These are phyloP conservation scores for Macrotis lagotis DNA, from an alignment of 2,113 vertebrate species.

Conservation along the genomic window DNA sequence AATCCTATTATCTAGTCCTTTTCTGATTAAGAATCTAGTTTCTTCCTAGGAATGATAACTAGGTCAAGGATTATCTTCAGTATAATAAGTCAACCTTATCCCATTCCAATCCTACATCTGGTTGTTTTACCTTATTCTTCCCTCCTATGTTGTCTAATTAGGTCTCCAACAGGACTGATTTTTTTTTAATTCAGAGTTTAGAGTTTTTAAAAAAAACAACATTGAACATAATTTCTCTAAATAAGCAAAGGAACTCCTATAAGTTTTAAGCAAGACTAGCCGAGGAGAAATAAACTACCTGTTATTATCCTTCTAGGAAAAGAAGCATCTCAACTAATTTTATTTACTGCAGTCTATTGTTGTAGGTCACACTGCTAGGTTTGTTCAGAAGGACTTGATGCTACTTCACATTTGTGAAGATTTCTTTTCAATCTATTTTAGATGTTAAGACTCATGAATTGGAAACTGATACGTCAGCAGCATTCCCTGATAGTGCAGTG, in stretches of 20 bases:
- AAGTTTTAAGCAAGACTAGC: neutral
- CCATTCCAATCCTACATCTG: conserved; percentile 9
- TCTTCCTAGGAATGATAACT: neutral
- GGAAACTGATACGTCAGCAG: neutral
- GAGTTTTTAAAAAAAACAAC: conserved; percentile 16
- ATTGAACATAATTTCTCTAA: neutral
- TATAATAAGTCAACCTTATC: conserved; percentile 11
- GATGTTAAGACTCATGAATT: neutral
- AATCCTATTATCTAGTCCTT: conserved; percentile 28
- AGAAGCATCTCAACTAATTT: neutral
- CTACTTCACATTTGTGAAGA: neutral
- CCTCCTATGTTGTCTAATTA: conserved; percentile 37
- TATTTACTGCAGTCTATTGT: conserved; percentile 21
- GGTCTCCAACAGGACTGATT: neutral
- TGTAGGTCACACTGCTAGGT: neutral
- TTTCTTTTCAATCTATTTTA: neutral
- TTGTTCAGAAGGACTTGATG: neutral
- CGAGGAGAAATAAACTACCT: conserved; percentile 28
- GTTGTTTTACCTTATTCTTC: conserved; percentile 12
- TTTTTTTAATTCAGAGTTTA: conserved; percentile 11
- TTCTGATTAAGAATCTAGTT: conserved; percentile 26
- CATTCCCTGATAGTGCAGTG: neutral
- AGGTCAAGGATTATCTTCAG: neutral
- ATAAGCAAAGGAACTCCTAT: neutral
- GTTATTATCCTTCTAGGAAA: conserved; percentile 32